phyloP scores from a whole-genome alignment of 2,113 vertebrate genomes.

The Acanthochromis polyacanthus region DNA sequence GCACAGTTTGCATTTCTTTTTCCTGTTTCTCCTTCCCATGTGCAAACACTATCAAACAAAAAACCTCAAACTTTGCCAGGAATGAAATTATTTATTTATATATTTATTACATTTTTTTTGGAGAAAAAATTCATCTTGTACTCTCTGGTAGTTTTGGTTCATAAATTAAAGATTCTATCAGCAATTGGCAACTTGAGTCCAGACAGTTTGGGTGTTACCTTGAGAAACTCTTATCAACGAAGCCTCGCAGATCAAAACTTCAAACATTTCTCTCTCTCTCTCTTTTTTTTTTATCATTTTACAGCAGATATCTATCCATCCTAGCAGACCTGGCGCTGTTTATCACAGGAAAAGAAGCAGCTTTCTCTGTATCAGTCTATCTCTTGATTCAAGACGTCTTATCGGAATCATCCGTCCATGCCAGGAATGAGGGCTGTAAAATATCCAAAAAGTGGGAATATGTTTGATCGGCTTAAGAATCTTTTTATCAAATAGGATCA shows the following conservation, averaged over 20 bases:
- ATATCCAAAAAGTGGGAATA: background rate
- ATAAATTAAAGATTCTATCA: background rate
- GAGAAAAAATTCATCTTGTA: background rate
- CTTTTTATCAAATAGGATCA: conserved; percentile 11
- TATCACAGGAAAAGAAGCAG: conserved; percentile 4
- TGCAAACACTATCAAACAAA: conserved; percentile 12
- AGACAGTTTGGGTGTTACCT: background rate
- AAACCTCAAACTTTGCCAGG: background rate
- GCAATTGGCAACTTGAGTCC: background rate
- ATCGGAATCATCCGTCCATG: conserved; percentile 11
- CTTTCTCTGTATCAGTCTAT: conserved; percentile 1
- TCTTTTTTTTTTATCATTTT: background rate
- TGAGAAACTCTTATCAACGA: background rate
- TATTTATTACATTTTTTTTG: background rate
- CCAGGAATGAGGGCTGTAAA: conserved; percentile 17
- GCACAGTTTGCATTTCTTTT: conserved; percentile 22
- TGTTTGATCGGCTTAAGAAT: conserved; percentile 34
- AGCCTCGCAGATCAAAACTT: background rate
- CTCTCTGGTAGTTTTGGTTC: background rate
- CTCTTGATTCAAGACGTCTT: conserved; percentile 23
- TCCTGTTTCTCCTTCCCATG: background rate
- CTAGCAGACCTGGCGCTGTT: background rate
- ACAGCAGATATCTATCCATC: background rate
- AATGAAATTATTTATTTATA: background rate
- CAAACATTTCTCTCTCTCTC: background rate